Evolutionary conservation across 2,888 invertebrate genomes (phyloP).

Genomic region (Apodemia duryi): DNA sequence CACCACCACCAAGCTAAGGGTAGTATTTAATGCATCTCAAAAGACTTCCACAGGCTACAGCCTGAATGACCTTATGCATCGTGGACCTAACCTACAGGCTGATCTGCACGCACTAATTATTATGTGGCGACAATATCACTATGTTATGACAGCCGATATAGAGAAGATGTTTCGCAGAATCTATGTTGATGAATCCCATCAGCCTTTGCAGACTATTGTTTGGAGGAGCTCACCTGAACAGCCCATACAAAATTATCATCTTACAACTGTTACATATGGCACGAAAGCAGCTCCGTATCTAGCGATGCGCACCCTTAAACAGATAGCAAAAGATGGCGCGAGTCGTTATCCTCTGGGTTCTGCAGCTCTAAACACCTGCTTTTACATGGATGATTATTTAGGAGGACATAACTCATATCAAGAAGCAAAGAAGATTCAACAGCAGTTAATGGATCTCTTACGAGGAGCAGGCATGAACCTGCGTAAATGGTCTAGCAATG

Average conservation of each 20-base stretch:
- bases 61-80: background rate
- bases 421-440: conserved; percentile 2
- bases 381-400: no score
- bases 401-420: conserved; percentile 14
- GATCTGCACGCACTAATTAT: background rate
- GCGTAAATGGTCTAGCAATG: conserved; percentile 26
- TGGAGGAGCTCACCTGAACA: background rate
- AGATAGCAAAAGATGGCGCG: conserved; percentile 15
- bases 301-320: conserved; percentile 22
- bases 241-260: conserved; percentile 11
- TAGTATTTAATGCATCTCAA: background rate
- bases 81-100: conserved; percentile 2
- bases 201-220: background rate
- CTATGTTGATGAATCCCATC: conserved; percentile 4
- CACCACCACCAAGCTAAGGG: background rate
- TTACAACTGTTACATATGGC: no score
- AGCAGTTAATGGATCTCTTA: conserved; percentile 22
- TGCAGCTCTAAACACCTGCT: background rate
- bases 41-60: background rate
- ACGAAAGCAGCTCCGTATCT: conserved; percentile 20
- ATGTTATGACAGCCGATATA: conserved; percentile 9
- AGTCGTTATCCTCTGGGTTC: conserved; percentile 18
- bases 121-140: conserved; percentile 2
- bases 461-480: conserved; percentile 26
- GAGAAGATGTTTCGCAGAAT: conserved; percentile 9